Evolutionary conservation across 2,797 vertebrate genomes (phyloP).

Genomic region (Argya squamiceps): DNA sequence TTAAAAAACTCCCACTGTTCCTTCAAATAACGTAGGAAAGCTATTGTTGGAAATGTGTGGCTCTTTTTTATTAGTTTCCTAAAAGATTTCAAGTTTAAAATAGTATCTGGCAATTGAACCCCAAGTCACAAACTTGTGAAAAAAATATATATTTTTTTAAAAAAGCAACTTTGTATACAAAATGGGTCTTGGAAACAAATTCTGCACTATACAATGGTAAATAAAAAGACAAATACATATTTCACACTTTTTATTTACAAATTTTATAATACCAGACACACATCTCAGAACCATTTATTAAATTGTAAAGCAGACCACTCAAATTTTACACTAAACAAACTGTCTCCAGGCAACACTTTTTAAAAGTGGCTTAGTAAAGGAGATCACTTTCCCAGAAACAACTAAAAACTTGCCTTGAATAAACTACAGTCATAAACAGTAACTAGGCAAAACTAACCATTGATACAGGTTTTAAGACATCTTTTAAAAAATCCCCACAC

Average conservation of each 20-base stretch:
- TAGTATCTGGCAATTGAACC: slow-evolving; percentile 56
- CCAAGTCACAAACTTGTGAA: slow-evolving; percentile 74
- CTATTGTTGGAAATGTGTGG: slow-evolving; percentile 76
- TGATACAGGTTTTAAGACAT: slow-evolving; percentile 76
- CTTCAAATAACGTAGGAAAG: slow-evolving; percentile 70
- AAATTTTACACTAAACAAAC: slow-evolving; percentile 82
- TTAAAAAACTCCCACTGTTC: slow-evolving; percentile 51
- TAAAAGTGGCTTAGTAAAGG: slow-evolving; percentile 80
- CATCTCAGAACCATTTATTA: slow-evolving; percentile 90
- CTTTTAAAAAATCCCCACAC: slow-evolving; percentile 36
- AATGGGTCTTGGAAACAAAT: slow-evolving; percentile 76
- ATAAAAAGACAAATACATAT: slow-evolving; percentile 99
- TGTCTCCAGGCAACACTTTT: slow-evolving; percentile 79
- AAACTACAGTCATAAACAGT: slow-evolving; percentile 71
- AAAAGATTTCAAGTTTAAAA: slow-evolving; percentile 66
- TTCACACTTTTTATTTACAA: slow-evolving; percentile 99
- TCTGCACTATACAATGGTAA: slow-evolving; percentile 92
- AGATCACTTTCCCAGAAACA: slow-evolving; percentile 78
- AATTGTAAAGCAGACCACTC: slow-evolving; percentile 79
- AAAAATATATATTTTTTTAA: slow-evolving; percentile 22
- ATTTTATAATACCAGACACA: slow-evolving; percentile 93
- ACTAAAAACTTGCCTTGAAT: slow-evolving; percentile 72
- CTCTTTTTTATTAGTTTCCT: slow-evolving; percentile 73
- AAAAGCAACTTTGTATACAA: slow-evolving; percentile 51
- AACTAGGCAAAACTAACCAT: slow-evolving; percentile 76